Percentiles rank a stretch among this genome's conserved stretches.
Evolutionary conservation across 2,797 vertebrate species (phyloP).

Genomic region (Huso huso): DNA sequence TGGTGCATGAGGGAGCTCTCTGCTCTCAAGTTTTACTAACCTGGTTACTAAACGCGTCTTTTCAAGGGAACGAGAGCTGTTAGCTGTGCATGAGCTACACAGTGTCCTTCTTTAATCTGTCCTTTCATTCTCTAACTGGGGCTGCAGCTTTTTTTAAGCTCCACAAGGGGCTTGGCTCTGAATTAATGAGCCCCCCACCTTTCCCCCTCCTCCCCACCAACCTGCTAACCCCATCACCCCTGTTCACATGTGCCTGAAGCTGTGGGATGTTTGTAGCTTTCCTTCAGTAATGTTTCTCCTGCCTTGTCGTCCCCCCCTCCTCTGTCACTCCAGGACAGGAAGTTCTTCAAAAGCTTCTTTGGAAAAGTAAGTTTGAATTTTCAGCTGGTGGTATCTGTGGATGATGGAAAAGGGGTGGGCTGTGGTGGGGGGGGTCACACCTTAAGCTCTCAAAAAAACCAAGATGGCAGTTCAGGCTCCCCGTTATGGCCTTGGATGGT

Average conservation of each 20-base stretch:
- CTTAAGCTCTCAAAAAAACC: background rate
- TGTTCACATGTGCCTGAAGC: constrained; percentile 37
- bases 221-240: no score
- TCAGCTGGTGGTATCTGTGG: constrained; percentile 3
- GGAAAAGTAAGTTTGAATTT: constrained; percentile 96
- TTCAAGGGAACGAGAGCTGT: background rate
- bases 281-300: constrained; percentile 86
- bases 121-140: background rate
- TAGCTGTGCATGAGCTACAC: background rate
- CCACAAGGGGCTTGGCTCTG: background rate
- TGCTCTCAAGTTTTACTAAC: constrained; percentile 3
- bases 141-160: background rate
- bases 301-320: constrained; percentile 80
- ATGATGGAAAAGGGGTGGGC: background rate
- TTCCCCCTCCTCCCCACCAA: no score
- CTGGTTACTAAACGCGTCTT: background rate
- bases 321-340: constrained; percentile 99
- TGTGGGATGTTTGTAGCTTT: constrained; percentile 63
- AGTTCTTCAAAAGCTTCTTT: constrained; percentile 99
- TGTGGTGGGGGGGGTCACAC: background rate
- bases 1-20: background rate
- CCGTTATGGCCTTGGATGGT: background rate
- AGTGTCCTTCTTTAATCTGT: background rate
- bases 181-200: no score
- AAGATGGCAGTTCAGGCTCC: background rate